Base-by-base conservation (phyloP, 2,113 vertebrate species). In the Leucopsar rothschildi region DNA sequence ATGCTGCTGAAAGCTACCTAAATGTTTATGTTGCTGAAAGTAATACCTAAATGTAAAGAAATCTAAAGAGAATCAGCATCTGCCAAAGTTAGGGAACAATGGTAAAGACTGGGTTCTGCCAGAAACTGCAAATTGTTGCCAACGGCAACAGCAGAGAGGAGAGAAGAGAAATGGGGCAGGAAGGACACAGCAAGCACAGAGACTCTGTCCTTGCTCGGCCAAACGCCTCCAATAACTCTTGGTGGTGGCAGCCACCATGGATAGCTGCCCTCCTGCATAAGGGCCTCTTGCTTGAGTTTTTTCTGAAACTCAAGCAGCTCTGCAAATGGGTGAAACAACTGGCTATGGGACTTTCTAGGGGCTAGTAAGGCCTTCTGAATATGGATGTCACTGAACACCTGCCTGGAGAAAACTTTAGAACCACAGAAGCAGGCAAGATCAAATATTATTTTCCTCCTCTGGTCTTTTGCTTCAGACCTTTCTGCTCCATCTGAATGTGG, bases 161-260 rank as follows among this genome's bases (percentile, higher is more conserved):
- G n/a, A 73, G 27, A 15, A 79, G 37, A 40, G 17, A 57, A 66
- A 39, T 4, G 22, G 9, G 27, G 18, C 13, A 78, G 23, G 18
- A 39, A 13, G 39, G 35, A 76, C 57, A 20, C 1, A 1, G 55
- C 21, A 66, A 72, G 18, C 29, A 65, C 59, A n/a, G 4, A 44
- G 39, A 25, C 39, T 53, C 71, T 73, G 35, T 44, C 52, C 44
- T 88, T 44, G 47, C 50, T 81, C 10, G 1, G 44, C 15, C 35
- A 71, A 71, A 77, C 1, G 0, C 2, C 50, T 73, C 14, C 45
- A 50, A 6, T 21, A 42, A 23, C 45, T 61, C 68, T 57, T 28
- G 39, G n/a, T 37, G 9, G 5, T 8, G 31, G 59, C 40, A 80
- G 40, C 44, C 7, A 3, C 44, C 1, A 0, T 27, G n/a, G 47